Evolutionary conservation across 2,888 invertebrate genomes (phyloP), one percentile per base, ranked within the genome.

Genomic region (Protodeltote pygarga): DNA sequence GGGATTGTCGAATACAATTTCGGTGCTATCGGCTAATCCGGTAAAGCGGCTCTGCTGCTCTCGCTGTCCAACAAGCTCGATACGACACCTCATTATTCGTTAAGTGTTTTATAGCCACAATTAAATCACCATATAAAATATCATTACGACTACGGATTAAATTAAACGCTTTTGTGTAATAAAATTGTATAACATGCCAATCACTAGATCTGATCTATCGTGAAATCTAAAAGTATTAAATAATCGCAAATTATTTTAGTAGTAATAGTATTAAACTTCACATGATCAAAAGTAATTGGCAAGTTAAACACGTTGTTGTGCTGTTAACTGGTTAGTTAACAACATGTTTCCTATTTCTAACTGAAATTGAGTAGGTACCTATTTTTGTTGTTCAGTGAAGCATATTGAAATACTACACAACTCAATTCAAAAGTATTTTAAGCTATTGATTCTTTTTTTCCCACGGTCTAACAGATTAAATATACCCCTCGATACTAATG

Each of bases 81-180:
- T 42, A 44, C 38, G 47, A 49, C 47, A 44, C 38, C 48, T 48
- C 45, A 45, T 48, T 57, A 46, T 42, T 63, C 40, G 25, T 50
- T 31, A 49, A 53, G 50, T 50, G 44, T 61, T 65, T 70, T 66
- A 70, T 67, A 66, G 62, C 61, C 53, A 55, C 67, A 55, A 71
- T 79, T 74, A 74, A 77, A 79, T 75, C 55, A 64, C 58, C 59
- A 65, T 63, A 62, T 69, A 66, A 70, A 72, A 74, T 71, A 71
- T 71, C 62, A 71, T 75, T 71, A 73, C 68, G 65, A 66, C 60
- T 60, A 62, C 39, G 51, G 59, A 69, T 71, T 75, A 71, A 74
- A 76, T 76, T 74, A 69, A 77, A 75, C 59, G 66, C 62, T 64
- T 65, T 67, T 65, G 64, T 61, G 69, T 74, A 62, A 76, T 78